Percentiles rank a stretch among this genome's conserved stretches.
Conservation (phyloP, 2,888 invertebrate genomes). For the Drosophila formosana region DNA sequence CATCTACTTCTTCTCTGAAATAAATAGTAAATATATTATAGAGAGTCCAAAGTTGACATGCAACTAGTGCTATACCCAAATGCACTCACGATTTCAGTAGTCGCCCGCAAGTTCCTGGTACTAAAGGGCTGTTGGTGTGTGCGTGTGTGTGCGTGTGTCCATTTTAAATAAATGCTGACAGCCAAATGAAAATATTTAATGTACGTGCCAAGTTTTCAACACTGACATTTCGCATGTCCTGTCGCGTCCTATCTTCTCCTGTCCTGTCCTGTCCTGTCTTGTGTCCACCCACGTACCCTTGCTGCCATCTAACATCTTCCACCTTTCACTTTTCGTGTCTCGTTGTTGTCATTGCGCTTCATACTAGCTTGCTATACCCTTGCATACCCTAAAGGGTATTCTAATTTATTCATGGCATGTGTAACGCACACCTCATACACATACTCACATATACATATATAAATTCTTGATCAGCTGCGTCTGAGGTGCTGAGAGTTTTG, state of each 20-base stretch:
- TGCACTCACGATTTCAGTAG: too few species aligned
- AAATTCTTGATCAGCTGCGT: not conserved
- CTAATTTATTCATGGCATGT: conserved; percentile 1
- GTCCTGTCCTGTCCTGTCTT: conserved; percentile 7
- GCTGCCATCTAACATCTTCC: not conserved
- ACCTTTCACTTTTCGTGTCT: conserved; percentile 9
- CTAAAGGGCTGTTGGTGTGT: conserved; percentile 1
- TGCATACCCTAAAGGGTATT: not conserved
- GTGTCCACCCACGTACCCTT: not conserved
- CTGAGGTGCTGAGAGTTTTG: not conserved
- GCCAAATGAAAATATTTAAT: conserved; percentile 76
- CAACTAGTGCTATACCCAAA: too few species aligned
- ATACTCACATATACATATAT: not conserved
- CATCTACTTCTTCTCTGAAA: too few species aligned
- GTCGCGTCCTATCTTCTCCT: conserved; percentile 12
- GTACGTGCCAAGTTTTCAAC: conserved; percentile 64
- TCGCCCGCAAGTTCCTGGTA: too few species aligned
- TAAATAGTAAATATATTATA: too few species aligned
- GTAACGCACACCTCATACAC: conserved; percentile 6
- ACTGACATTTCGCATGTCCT: conserved; percentile 52
- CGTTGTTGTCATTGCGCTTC: conserved; percentile 12
- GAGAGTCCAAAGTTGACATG: too few species aligned
- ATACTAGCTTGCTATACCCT: conserved; percentile 3
- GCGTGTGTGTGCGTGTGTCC: conserved; percentile 37
- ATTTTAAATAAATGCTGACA: conserved; percentile 75